phyloP scores from a whole-genome alignment of 1,140 invertebrate species.

The Cydia fagiglandana region DNA sequence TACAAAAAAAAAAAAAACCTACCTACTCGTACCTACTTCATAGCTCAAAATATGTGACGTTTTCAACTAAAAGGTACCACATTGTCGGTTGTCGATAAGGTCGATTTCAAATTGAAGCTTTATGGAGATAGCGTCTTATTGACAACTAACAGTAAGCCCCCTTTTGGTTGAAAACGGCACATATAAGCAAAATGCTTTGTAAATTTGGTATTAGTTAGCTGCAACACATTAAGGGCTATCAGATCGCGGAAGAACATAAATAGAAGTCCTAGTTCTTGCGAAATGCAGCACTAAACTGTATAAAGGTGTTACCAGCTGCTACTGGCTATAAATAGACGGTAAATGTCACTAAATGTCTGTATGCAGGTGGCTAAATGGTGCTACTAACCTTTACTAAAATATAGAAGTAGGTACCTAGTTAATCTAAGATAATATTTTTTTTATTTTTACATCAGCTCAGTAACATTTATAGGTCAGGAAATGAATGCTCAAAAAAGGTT shows the following conservation, averaged over 20 bases:
- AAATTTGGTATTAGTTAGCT: background rate
- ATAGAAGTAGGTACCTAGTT: background rate
- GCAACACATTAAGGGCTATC: background rate
- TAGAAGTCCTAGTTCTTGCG: constrained; percentile 7
- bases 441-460: no score
- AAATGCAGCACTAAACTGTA: background rate
- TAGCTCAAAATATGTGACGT: no score
- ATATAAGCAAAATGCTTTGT: background rate
- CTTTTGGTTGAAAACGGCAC: no score
- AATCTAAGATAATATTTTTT: background rate
- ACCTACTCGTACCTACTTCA: no score
- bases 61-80: no score
- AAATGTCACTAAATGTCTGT: constrained; percentile 7
- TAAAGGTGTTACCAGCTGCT: constrained; percentile 1
- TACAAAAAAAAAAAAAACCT: no score
- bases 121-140: no score
- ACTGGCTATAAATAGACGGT: background rate
- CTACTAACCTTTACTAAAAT: background rate
- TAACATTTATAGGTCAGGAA: no score
- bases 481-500: no score
- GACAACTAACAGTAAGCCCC: no score
- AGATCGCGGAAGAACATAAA: constrained; percentile 16
- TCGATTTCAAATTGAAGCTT: no score
- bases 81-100: no score
- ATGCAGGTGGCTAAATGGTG: background rate